Base-by-base conservation (phyloP, 30 jellyfish, hydroid and myxozoan genomes). In the Sanderia malayensis region DNA sequence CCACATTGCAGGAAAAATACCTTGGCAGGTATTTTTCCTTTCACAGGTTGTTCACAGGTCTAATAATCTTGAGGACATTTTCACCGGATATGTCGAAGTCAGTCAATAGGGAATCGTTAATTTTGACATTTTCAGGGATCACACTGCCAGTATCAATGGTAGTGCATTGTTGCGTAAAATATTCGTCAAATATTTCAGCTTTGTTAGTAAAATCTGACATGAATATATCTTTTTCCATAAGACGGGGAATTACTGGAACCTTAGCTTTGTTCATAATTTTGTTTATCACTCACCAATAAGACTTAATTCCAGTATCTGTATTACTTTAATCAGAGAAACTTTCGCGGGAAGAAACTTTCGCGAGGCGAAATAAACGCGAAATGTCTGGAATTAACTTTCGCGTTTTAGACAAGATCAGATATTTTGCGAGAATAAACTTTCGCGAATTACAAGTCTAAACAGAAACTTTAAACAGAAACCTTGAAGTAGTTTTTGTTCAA, bases 241-340 rank as follows among this genome's bases (percentile, higher is more conserved):
- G 69, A 58, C 86, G 79, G 55, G 93, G 85, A 61, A 80, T 70
- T 31, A 45, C 68, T 20, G 93, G 85, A 46, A 67, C 33, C 55
- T 80, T 80, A 45, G 62, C 79, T 27, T 80, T 68, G 30, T 80
- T 55, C 71, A 80, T 20, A 37, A 80, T 52, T 30, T 70, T 55
- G 24, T 67, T 68, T n/a, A 80, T 26, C 44, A 70, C 45, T 33
- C 80, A 80, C 86, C 86, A 81, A 61, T 70, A 81, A 67, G 25
- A 29, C 61, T 76, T 61, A 8, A 27, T 34, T 20, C 88, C 73
- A 11, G 80, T 76, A 19, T 60, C 69, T 8, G 82, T 83, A 27
- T 76, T 47, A n/a, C n/a, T n/a, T n/a, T n/a, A n/a, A n/a, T n/a
- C n/a, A n/a, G n/a, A n/a, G n/a, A n/a, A n/a, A n/a, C n/a, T n/a